These are phyloP conservation scores for Sialis lutaria DNA, from an alignment of 2,888 invertebrate genomes.

Conservation along the genomic window DNA sequence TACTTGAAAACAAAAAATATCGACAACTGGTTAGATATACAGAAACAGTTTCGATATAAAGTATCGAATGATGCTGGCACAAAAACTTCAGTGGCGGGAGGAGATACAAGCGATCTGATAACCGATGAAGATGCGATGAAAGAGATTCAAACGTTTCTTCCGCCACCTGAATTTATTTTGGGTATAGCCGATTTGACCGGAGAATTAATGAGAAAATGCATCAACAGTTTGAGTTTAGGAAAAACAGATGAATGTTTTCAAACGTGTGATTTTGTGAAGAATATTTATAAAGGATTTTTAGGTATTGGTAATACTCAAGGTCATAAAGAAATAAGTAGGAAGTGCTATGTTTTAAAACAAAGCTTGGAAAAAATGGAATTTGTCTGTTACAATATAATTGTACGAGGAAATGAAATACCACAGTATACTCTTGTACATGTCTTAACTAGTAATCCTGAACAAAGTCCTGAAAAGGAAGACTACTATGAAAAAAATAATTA, in stretches of 20 bases:
- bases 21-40: constrained; percentile 38
- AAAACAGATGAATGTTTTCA: constrained; percentile 53
- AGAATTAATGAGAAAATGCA: constrained; percentile 78
- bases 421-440: constrained; percentile 43
- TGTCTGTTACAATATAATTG: constrained; percentile 62
- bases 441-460: constrained; percentile 21
- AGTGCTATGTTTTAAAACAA: constrained; percentile 50
- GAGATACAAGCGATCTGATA: neutral
- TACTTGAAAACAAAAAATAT: constrained; percentile 42
- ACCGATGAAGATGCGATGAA: constrained; percentile 7
- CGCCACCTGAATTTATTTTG: constrained; percentile 42
- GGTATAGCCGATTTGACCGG: constrained; percentile 79
- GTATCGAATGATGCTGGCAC: constrained; percentile 1
- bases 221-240: constrained; percentile 63
- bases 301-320: constrained; percentile 29
- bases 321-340: constrained; percentile 47
- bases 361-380: constrained; percentile 71
- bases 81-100: neutral
- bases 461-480: constrained; percentile 3
- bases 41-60: constrained; percentile 32
- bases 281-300: constrained; percentile 43
- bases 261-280: constrained; percentile 52
- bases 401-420: constrained; percentile 66
- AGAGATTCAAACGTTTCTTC: constrained; percentile 19
- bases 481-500: no score